Percentiles rank a stretch among this genome's conserved stretches.
phyloP scores from a whole-genome alignment of 2,888 invertebrate genomes.

The Myopa testacea region DNA sequence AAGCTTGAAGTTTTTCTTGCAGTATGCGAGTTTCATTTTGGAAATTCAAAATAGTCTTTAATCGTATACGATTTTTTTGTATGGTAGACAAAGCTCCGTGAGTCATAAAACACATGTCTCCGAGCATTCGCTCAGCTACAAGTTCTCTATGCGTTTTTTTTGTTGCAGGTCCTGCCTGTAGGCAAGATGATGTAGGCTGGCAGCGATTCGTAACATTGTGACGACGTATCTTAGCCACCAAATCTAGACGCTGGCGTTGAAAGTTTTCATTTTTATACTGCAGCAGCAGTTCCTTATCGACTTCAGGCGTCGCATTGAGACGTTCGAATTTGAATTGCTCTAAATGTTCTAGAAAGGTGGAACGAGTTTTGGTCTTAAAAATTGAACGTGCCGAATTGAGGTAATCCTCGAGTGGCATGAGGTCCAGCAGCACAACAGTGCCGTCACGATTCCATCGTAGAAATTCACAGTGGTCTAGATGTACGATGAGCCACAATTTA shows the following conservation, averaged over 20 bases:
- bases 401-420: constrained; percentile 50
- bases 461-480: constrained; percentile 52
- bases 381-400: constrained; percentile 51
- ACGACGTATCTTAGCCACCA: constrained; percentile 51
- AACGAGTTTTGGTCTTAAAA: constrained; percentile 54
- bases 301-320: constrained; percentile 48
- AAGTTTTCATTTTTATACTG: constrained; percentile 54
- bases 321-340: constrained; percentile 50
- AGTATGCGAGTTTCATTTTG: constrained; percentile 50
- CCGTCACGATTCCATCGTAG: constrained; percentile 56
- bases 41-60: constrained; percentile 52
- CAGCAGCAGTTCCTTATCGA: constrained; percentile 51
- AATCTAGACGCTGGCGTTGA: constrained; percentile 53
- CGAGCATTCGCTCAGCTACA: constrained; percentile 42
- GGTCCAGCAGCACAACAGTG: constrained; percentile 51
- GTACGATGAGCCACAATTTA: constrained; percentile 53
- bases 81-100: constrained; percentile 51
- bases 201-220: neutral
- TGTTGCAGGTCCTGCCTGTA: neutral
- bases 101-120: constrained; percentile 52
- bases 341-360: constrained; percentile 51
- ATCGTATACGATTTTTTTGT: constrained; percentile 49
- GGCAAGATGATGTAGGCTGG: neutral
- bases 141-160: neutral
- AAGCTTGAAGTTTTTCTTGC: constrained; percentile 48